Conservation (phyloP, 2,797 vertebrate species). For the Tamandua tetradactyla region DNA sequence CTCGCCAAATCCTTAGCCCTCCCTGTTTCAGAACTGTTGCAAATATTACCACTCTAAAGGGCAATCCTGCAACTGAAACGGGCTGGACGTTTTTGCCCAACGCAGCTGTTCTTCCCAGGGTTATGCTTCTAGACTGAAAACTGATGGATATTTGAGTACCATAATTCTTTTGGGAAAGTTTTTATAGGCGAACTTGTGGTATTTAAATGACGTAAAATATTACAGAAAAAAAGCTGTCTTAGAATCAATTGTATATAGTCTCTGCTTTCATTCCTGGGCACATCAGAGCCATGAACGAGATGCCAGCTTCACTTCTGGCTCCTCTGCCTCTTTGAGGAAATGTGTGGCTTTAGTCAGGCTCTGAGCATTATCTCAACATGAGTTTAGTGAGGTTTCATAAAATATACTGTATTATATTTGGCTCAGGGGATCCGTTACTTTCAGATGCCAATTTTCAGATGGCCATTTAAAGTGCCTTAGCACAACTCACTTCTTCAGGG, state of each 20-base stretch:
- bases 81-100: fast-evolving
- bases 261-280: conserved; percentile 1
- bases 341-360: conserved; percentile 37
- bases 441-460: conserved; percentile 53
- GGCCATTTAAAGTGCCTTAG: conserved; percentile 30
- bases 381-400: conserved; percentile 66
- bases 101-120: conserved; percentile 55
- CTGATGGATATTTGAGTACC: conserved; percentile 69
- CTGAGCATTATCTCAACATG: conserved; percentile 13
- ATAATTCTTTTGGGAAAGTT: conserved; percentile 60
- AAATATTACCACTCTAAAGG: too few species aligned
- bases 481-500: not conserved
- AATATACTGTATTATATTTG: conserved; percentile 30
- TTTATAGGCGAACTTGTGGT: conserved; percentile 66
- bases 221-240: not conserved
- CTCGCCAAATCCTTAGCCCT: too few species aligned
- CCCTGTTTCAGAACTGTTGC: not conserved
- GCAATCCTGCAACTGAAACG: too few species aligned
- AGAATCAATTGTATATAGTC: fast-evolving
- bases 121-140: conserved; percentile 45
- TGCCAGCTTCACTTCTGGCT: conserved; percentile 43
- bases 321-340: not conserved
- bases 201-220: conserved; percentile 64
- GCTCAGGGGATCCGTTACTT: conserved; percentile 1
- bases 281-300: conserved; percentile 32